Conservation (phyloP, 1,140 invertebrate species). For the Melipona quadrifasciata region DNA sequence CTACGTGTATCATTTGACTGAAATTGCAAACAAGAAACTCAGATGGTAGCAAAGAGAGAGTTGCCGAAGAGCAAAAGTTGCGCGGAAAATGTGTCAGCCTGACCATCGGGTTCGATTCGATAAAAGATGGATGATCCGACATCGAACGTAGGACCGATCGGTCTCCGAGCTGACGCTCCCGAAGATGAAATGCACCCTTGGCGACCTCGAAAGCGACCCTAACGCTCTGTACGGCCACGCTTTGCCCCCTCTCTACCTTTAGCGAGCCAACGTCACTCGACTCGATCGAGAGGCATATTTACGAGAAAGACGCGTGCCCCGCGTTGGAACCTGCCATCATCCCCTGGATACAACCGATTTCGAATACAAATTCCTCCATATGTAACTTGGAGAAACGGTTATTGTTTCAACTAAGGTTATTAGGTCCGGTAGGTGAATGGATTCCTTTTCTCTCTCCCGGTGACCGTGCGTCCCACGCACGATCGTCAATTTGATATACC, state of each 20-base stretch:
- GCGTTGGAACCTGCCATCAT: constrained; percentile 55
- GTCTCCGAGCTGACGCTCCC: constrained; percentile 78
- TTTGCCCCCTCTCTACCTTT: constrained; percentile 7
- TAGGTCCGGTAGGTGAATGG: constrained; percentile 58
- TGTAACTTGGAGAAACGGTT: constrained; percentile 66
- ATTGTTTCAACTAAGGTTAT: constrained; percentile 63
- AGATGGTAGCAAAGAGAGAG: constrained; percentile 6
- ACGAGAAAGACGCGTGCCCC: constrained; percentile 72
- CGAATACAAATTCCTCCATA: constrained; percentile 76
- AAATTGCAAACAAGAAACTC: background rate
- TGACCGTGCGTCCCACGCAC: constrained; percentile 53
- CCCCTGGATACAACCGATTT: constrained; percentile 59
- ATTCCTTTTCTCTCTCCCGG: constrained; percentile 16
- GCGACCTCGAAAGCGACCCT: constrained; percentile 68
- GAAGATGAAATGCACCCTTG: constrained; percentile 81
- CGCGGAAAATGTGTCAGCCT: constrained; percentile 16
- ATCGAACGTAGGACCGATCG: constrained; percentile 76
- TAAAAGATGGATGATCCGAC: constrained; percentile 80
- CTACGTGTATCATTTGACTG: background rate
- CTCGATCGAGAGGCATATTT: constrained; percentile 72
- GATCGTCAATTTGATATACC: constrained; percentile 25
- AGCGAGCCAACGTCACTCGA: constrained; percentile 66
- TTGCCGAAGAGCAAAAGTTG: constrained; percentile 57
- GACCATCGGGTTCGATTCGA: constrained; percentile 70
- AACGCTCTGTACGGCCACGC: constrained; percentile 34